Base-by-base conservation (phyloP, 2,797 vertebrate species). In the Phalanger gymnotis region DNA sequence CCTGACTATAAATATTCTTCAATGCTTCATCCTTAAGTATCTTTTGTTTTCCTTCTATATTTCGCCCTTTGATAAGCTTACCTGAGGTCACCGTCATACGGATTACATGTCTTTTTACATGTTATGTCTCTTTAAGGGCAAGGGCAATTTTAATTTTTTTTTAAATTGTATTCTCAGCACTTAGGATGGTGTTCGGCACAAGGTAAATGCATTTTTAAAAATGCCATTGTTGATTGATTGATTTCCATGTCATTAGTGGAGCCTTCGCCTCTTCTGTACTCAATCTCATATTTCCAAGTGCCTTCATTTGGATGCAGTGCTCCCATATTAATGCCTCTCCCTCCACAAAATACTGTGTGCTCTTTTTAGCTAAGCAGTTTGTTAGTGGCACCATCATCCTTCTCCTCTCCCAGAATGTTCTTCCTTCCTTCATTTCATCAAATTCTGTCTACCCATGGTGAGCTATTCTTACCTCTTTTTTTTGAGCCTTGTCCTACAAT, bases 121-220 rank as follows among this genome's bases (percentile, higher is more conserved):
- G 4, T 56, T 90, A 12, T 81, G 34, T 81, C n/a, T 1, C 51
- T 52, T 91, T 61, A 53, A 92, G 12, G 5, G 91, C 27, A 87
- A n/a, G 31, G 47, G 53, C 34, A 61, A 91, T 40, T 93, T 92
- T 91, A 53, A 53, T 81, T 73, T 73, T 34, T 92, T 95, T 30
- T 1, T n/a, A n/a, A n/a, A 61, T 90, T 94, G 28, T 57, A 9
- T 93, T 6, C 52, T 28, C 89, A 57, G 25, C 1, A 53, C 22
- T 53, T 93, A 90, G 81, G 93, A 31, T 7, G 9, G 58, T 9
- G 40, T 56, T 47, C 47, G n/a, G 0, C 31, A n/a, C 16, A 73
- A 73, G 52, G 7, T 31, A 22, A 51, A 53, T 89, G 31, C 3
- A 11, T 57, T 34, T 31, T 34, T 31, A 34, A 61, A 61, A 61